These are phyloP conservation scores for Anser brachyrhynchus DNA, from an alignment of 2,113 vertebrate species.

Conservation along the genomic window DNA sequence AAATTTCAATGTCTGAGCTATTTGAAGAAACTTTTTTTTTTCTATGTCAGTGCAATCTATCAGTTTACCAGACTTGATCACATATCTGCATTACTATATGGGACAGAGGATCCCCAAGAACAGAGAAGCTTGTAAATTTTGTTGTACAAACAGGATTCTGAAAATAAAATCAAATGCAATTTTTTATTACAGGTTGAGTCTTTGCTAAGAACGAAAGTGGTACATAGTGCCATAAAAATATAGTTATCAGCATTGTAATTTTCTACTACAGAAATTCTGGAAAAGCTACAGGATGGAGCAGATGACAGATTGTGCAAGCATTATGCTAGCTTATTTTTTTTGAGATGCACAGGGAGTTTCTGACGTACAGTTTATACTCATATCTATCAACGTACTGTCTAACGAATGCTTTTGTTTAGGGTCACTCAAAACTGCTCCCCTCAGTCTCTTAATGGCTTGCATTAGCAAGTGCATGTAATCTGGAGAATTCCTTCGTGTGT, in stretches of 20 bases:
- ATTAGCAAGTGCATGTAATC: neutral
- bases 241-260: conserved; percentile 6
- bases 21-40: neutral
- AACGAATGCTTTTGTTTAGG: neutral
- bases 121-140: neutral
- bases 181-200: neutral
- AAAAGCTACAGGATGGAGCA: neutral
- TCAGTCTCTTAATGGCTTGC: neutral
- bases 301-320: neutral
- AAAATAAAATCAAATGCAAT: neutral
- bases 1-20: neutral
- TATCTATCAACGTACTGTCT: neutral
- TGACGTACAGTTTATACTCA: neutral
- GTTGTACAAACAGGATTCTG: neutral
- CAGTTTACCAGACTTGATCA: neutral
- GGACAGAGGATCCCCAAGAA: neutral
- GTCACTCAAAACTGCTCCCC: neutral
- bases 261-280: neutral
- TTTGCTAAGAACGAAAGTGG: neutral
- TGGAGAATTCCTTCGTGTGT: neutral
- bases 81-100: neutral
- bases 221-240: neutral
- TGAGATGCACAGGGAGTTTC: neutral
- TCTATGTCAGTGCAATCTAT: neutral
- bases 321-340: neutral